Evolutionary conservation across 2,113 vertebrate genomes (phyloP), one percentile per base, ranked within the genome.

Genomic region (Macrotus californicus): DNA sequence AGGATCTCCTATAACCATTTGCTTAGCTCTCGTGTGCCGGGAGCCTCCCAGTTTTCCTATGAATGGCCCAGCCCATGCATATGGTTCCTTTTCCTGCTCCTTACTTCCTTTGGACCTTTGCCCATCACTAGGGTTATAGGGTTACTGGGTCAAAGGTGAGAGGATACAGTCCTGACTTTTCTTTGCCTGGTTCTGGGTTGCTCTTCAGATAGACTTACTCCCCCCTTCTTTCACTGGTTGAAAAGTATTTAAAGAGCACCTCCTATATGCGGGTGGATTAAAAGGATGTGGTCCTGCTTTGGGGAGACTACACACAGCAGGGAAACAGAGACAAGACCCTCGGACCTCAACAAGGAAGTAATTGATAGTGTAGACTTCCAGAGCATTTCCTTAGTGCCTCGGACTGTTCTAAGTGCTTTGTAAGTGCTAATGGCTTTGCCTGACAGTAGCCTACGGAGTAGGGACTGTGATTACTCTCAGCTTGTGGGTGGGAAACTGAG

Each of bases 371-470:
- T 18, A n/a, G 39, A 56, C 10, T 59, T 76, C 12, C 22, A 61
- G 67, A 31, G 66, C 24, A 36, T 5, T 43, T 73, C 19, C 1
- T 8, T 26, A 84, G 43, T 41, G 22, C 70, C 9, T 18, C 5
- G 22, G 52, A 46, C 24, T 39, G 43, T 54, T 84, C 36, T 66
- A 18, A 31, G 52, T 8, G 26, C 67, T 54, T 26, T 54, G 1
- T 36, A 19, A 67, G 39, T n/a, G 12, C 21, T 9, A 22, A 34
- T 67, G 61, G 43, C 34, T 48, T 72, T 22, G 5, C 26, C n/a
- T 1, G 0, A 15, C 0, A 6, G 24, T 16, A 36, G 18, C 12
- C 54, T 50, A 4, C n/a, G 34, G 59, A 43, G 41, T n/a, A 12
- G n/a, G 50, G 79, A 31, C 46, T 48, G 69, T 48, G 69, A 31